These are phyloP conservation scores for Leptopilina boulardi DNA, from an alignment of 1,140 invertebrate genomes.

Conservation along the genomic window DNA sequence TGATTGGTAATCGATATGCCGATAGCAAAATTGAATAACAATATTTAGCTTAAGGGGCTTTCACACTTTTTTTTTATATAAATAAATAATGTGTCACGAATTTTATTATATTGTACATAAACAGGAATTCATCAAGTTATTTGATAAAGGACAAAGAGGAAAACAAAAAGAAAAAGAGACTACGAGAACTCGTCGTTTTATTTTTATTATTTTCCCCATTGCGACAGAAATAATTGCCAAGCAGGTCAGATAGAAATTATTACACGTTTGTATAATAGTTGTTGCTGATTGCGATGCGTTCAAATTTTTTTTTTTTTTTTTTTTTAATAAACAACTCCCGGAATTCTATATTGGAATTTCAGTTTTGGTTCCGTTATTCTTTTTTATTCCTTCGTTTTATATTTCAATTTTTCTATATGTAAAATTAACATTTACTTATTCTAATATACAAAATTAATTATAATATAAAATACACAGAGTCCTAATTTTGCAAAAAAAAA, in stretches of 20 bases:
- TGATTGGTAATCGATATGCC: constrained; percentile 14
- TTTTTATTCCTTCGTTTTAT: not conserved
- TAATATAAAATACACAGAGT: no score
- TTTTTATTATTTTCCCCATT: constrained; percentile 21
- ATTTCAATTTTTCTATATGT: no score
- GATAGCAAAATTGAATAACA: not conserved
- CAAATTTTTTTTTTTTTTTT: not conserved
- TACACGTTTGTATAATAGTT: not conserved
- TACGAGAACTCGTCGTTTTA: constrained; percentile 21
- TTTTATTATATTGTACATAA: not conserved
- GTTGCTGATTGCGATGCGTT: constrained; percentile 21
- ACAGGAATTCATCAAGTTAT: not conserved
- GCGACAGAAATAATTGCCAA: constrained; percentile 30
- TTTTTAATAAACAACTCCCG: not conserved
- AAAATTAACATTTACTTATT: no score
- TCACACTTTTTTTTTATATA: not conserved
- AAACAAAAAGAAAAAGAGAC: not conserved
- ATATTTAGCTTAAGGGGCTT: constrained; percentile 3
- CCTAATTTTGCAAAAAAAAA: no score
- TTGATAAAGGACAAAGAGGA: not conserved
- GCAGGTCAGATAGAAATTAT: constrained; percentile 13
- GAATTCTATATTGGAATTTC: not conserved
- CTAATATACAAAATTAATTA: no score
- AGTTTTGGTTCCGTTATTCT: not conserved
- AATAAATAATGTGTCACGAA: not conserved